These are phyloP conservation scores for Adelosebastes latens DNA, from an alignment of 2,797 vertebrate species.

Conservation along the genomic window DNA sequence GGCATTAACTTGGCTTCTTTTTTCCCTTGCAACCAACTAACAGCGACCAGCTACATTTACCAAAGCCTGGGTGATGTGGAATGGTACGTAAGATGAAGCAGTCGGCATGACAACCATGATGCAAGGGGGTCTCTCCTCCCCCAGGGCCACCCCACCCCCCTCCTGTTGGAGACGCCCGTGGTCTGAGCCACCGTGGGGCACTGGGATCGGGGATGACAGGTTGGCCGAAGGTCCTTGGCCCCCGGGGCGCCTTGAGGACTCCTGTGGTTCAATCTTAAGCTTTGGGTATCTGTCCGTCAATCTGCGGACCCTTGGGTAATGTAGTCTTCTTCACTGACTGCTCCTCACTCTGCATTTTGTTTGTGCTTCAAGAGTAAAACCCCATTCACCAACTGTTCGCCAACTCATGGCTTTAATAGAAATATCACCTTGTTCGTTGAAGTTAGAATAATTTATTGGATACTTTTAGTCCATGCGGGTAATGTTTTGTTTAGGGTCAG, in stretches of 20 bases:
- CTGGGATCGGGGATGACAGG: constrained; percentile 99
- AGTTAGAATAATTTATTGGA: not conserved
- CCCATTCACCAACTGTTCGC: constrained; percentile 66
- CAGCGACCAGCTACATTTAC: constrained; percentile 99
- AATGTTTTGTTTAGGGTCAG: not conserved
- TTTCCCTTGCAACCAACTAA: constrained; percentile 98
- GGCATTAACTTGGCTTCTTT: constrained; percentile 99
- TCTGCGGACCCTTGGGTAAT: constrained; percentile 87
- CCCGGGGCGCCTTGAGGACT: constrained; percentile 96
- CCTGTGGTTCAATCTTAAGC: constrained; percentile 98
- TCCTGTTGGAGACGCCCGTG: constrained; percentile 99
- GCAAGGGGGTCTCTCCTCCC: constrained; percentile 95
- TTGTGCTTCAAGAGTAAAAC: constrained; percentile 67
- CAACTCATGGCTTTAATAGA: constrained; percentile 80
- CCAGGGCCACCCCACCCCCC: constrained; percentile 80
- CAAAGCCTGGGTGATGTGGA: constrained; percentile 99
- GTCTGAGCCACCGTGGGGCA: constrained; percentile 97
- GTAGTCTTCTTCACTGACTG: constrained; percentile 76
- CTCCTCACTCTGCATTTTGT: constrained; percentile 75
- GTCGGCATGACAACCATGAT: constrained; percentile 99
- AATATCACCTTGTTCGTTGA: constrained; percentile 65
- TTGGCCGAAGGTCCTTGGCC: constrained; percentile 99
- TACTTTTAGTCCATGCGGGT: not conserved
- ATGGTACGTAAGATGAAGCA: constrained; percentile 99
- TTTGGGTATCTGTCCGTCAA: constrained; percentile 81